Base-by-base conservation (phyloP, 1,140 invertebrate genomes). In the Euwallacea similis region DNA sequence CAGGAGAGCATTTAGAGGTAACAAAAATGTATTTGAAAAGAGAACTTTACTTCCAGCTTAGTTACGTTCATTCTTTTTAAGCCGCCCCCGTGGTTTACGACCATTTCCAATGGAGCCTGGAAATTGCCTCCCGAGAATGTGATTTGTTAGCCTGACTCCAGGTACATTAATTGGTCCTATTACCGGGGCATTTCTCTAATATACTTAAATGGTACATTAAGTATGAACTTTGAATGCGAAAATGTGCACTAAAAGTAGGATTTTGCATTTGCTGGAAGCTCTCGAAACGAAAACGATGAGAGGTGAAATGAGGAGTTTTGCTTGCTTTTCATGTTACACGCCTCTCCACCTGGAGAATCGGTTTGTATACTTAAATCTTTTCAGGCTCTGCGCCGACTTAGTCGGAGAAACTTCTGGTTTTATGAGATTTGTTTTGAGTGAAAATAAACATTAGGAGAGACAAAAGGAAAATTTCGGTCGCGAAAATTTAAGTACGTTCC, bases 1-100 rank as follows among this genome's bases (percentile, higher is more conserved):
- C 62, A 50, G 21, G 43, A 64, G 62, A 50, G n/a, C 62, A 64
- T 64, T 64, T 64, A 50, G 46, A 64, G 62, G 43, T 50, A 64
- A 64, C 62, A 64, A 64, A 61, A 61, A 61, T 61, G 59, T 53
- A 41, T 64, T 50, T 64, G 43, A 50, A 64, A 64, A 50, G 62
- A n/a, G 43, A 53, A 64, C 42, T 64, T 53, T 64, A 64, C 50
- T 15, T 50, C 62, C 15, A 64, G 62, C 62, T 64, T 64, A 64
- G 62, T 64, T 64, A 16, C 62, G 62, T 50, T 47, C 33, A 50
- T 13, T 50, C 43, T 53, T 47, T 64, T 50, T 21, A 50, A 21
- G n/a, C 62, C 9, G 21, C 44, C 11, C 21, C 46, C 8, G 42
- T 64, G 44, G 11, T 64, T 64, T 64, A 53, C 50, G 62, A n/a